Base-by-base conservation (phyloP, 2,797 vertebrate genomes). In the Ammospiza maritima region DNA sequence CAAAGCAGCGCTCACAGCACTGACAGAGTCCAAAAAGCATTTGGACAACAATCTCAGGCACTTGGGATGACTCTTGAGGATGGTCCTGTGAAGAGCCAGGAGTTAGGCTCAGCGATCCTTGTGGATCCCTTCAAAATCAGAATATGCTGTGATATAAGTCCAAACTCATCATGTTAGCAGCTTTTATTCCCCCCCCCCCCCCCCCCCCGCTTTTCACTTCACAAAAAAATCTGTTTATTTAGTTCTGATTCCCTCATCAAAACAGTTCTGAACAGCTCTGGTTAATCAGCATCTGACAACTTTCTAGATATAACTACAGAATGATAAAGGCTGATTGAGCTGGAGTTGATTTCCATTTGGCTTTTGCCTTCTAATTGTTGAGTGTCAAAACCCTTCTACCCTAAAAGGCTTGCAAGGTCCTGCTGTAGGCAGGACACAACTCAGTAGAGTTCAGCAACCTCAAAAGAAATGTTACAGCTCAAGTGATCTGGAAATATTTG, bases 291-390 rank as follows among this genome's bases (percentile, higher is more conserved):
- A 84, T 76, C 73, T 89, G 70, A 93, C 57, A 92, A 34, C 20
- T 80, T 89, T 91, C 72, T 44, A 78, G 60, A 30, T 86, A 44
- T 18, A 75, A 85, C n/a, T 73, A 17, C 22, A 57, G 58, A 80
- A 73, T 32, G 22, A 90, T 62, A 85, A 70, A 94, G 26, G 29
- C 36, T 73, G 62, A 77, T 53, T 89, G 75, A 95, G 79, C 58
- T 73, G 56, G 77, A 94, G 26, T 82, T 91, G 84, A 96, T 96
- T 96, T 97, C 66, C n/a, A 78, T 84, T 96, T 76, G 77, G 8
- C 34, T 93, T 96, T 97, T 96, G 47, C 62, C 65, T 93, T 95
- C 80, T 93, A 93, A 95, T 95, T 94, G 69, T 80, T 92, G 89
- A 90, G 56, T 13, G 61, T 71, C 56, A 93, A 58, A 77, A 62